These are phyloP conservation scores for Muricea muricata DNA, from an alignment of 92 coral and sea anemone species.

Conservation along the genomic window DNA sequence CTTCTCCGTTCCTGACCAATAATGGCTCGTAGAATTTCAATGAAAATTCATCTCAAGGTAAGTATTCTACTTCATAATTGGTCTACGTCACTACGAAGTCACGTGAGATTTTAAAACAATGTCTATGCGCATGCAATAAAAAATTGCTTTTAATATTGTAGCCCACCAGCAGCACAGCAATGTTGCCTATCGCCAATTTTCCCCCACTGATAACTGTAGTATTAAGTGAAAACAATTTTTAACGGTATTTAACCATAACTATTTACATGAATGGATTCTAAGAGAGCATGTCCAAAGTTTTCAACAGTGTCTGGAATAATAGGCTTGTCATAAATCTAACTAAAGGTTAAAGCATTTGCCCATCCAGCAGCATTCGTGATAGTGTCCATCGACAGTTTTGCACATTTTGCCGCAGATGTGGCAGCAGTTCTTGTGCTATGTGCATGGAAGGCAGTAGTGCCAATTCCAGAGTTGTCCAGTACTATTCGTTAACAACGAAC, in stretches of 20 bases:
- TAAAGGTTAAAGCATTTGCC: conserved; percentile 48
- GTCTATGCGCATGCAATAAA: not conserved
- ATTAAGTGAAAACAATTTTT: not conserved
- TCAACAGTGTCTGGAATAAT: conserved; percentile 10
- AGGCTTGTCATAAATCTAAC: no score
- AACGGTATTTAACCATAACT: no score
- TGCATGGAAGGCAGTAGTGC: conserved; percentile 12
- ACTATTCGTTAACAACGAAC: not conserved
- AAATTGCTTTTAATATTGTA: conserved; percentile 5
- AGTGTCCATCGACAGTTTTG: conserved; percentile 42
- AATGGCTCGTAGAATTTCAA: no score
- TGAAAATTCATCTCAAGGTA: no score
- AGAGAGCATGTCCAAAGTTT: not conserved
- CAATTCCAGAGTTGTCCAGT: not conserved
- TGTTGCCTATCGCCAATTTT: not conserved
- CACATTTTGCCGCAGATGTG: conserved; percentile 53
- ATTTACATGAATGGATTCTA: not conserved
- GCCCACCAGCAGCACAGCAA: not conserved
- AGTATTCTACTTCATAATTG: not conserved
- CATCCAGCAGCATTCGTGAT: conserved; percentile 38
- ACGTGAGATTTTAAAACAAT: no score
- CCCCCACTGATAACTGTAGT: not conserved
- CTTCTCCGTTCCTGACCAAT: no score
- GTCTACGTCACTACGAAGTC: not conserved
- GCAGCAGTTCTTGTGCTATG: conserved; percentile 52